Conservation (phyloP, 2,113 vertebrate species). For the Mirounga angustirostris region DNA sequence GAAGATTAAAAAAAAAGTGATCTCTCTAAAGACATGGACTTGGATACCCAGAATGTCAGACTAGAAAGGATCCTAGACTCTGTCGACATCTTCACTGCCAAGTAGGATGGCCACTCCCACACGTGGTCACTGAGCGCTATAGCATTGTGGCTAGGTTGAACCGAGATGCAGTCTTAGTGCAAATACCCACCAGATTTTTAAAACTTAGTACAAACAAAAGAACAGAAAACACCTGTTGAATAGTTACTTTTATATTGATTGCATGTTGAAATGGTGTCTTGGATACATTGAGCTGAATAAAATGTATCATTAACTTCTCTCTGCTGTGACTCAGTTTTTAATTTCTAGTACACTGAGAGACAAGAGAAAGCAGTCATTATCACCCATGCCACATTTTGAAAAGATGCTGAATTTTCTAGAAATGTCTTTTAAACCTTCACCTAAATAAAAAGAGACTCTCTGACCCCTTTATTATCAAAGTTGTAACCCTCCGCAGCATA, state of each 20-base stretch:
- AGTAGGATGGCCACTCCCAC: neutral
- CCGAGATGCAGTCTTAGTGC: accelerated
- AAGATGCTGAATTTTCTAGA: neutral
- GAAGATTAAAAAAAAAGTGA: neutral
- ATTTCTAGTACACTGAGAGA: neutral
- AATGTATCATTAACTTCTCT: neutral
- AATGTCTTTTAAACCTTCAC: constrained; percentile 9
- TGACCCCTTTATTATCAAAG: neutral
- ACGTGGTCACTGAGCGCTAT: neutral
- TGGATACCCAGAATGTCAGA: neutral
- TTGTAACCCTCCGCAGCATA: neutral
- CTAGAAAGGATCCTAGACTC: neutral
- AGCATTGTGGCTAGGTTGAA: too few species aligned
- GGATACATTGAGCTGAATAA: neutral
- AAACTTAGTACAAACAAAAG: neutral
- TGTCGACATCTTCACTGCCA: neutral
- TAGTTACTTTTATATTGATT: neutral
- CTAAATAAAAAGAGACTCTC: neutral
- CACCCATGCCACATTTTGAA: neutral
- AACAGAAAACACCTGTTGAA: neutral
- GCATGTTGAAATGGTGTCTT: neutral
- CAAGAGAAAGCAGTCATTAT: neutral
- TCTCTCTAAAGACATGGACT: neutral
- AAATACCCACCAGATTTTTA: neutral
- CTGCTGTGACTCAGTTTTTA: neutral